Percentiles rank a stretch among this genome's conserved stretches.
phyloP scores from a whole-genome alignment of 2,888 invertebrate species.

The Epirrhoe tristata region DNA sequence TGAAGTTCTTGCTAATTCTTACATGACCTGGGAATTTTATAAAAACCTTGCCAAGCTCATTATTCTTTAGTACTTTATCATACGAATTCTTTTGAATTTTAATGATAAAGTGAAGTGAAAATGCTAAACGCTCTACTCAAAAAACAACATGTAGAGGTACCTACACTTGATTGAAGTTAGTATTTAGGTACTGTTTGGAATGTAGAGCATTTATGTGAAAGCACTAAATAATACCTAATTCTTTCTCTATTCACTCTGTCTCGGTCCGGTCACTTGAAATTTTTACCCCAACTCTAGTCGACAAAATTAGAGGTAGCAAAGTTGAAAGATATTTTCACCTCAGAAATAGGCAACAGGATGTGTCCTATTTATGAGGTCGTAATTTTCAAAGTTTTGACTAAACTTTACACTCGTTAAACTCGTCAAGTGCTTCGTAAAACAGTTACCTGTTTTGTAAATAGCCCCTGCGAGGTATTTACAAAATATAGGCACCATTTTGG shows the following conservation, averaged over 20 bases:
- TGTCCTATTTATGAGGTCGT: conserved; percentile 50
- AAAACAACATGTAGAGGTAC: neutral
- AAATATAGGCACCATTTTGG: conserved; percentile 64
- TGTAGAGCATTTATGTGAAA: too few species aligned
- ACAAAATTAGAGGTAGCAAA: conserved; percentile 20
- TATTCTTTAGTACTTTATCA: conserved; percentile 12
- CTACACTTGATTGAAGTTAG: neutral
- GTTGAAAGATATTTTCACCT: conserved; percentile 48
- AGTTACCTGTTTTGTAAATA: conserved; percentile 62
- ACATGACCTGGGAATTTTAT: conserved; percentile 39
- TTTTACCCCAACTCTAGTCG: conserved; percentile 12
- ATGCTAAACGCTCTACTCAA: neutral
- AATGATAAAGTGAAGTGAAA: too few species aligned
- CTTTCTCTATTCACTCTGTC: neutral
- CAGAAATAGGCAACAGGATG: conserved; percentile 57
- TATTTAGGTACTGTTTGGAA: too few species aligned
- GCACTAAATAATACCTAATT: neutral
- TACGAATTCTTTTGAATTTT: neutral
- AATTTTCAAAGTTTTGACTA: conserved; percentile 50
- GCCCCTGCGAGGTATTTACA: conserved; percentile 66
- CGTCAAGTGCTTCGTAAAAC: conserved; percentile 52
- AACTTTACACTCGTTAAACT: conserved; percentile 58
- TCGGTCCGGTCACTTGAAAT: neutral
- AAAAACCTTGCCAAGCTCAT: conserved; percentile 19
- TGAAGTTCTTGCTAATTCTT: conserved; percentile 32